phyloP scores from a whole-genome alignment of 2,888 invertebrate genomes.

The Chloroclystis v-ata region DNA sequence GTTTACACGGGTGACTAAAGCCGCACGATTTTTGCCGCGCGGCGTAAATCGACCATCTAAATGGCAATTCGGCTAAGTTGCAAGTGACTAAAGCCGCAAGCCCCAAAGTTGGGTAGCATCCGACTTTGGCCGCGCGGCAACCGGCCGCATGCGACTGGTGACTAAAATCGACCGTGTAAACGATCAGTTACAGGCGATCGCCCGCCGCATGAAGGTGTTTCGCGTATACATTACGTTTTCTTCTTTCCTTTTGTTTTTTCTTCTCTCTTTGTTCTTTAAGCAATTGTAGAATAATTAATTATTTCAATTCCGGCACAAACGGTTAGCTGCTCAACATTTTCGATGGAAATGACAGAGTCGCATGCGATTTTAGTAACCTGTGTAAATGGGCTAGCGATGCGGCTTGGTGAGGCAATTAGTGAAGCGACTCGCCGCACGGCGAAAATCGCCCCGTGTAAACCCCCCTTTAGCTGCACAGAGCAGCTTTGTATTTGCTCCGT shows the following conservation, averaged over 20 bases:
- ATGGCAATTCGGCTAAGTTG: slow-evolving; percentile 17
- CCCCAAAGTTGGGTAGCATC: slow-evolving; percentile 43
- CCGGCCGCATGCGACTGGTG: slow-evolving; percentile 51
- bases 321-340: slow-evolving; percentile 37
- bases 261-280: too few species aligned
- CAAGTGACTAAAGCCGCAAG: slow-evolving; percentile 42
- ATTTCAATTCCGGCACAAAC: too few species aligned
- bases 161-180: slow-evolving; percentile 25
- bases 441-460: too few species aligned
- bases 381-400: too few species aligned
- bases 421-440: too few species aligned
- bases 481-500: too few species aligned
- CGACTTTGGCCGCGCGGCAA: slow-evolving; percentile 41
- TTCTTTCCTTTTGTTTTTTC: too few species aligned
- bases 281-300: too few species aligned
- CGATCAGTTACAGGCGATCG: slow-evolving; percentile 28
- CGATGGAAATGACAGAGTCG: slow-evolving; percentile 39
- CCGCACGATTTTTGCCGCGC: slow-evolving; percentile 26
- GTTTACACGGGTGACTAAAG: slow-evolving; percentile 35
- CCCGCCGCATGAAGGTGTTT: slow-evolving; percentile 23
- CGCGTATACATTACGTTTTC: too few species aligned
- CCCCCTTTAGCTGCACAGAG: too few species aligned
- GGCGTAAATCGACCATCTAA: slow-evolving; percentile 6
- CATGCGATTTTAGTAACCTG: slow-evolving; percentile 42
- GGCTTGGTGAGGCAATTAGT: too few species aligned